phyloP scores from a whole-genome alignment of 2,888 invertebrate species.

The Machimus rusticus region DNA sequence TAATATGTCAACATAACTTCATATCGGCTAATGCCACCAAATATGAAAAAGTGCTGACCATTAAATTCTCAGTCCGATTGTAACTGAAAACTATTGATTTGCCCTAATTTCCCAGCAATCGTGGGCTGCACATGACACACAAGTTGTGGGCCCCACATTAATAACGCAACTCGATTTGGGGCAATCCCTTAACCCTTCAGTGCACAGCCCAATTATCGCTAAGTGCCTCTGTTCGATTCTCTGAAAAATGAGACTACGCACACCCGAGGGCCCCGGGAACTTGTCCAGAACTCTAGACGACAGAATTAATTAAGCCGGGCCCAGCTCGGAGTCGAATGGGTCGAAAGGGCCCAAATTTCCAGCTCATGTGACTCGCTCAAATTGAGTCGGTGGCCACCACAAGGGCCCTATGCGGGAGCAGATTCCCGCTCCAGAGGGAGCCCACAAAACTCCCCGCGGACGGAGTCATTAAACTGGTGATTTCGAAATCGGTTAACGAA shows the following conservation, averaged over 20 bases:
- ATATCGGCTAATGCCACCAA: neutral
- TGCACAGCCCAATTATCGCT: slow-evolving; percentile 1
- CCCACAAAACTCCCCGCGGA: neutral
- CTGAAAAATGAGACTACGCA: neutral
- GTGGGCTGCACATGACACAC: neutral
- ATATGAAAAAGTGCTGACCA: neutral
- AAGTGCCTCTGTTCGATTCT: slow-evolving; percentile 1
- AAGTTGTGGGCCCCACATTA: neutral
- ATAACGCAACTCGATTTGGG: neutral
- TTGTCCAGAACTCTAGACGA: neutral
- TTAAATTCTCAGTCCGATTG: neutral
- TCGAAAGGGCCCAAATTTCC: neutral
- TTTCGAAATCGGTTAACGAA: neutral
- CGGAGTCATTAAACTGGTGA: neutral
- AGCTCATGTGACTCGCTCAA: neutral
- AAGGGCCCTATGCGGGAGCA: neutral
- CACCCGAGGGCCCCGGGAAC: neutral
- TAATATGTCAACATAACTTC: neutral
- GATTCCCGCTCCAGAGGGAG: neutral
- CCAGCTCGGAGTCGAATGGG: neutral
- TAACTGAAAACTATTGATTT: neutral
- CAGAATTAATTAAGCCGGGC: neutral
- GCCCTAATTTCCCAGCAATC: neutral
- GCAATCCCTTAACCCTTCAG: neutral
- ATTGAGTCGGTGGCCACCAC: neutral